These are phyloP conservation scores for Brachionus rubens DNA, from an alignment of 1,140 invertebrate genomes.

Conservation along the genomic window DNA sequence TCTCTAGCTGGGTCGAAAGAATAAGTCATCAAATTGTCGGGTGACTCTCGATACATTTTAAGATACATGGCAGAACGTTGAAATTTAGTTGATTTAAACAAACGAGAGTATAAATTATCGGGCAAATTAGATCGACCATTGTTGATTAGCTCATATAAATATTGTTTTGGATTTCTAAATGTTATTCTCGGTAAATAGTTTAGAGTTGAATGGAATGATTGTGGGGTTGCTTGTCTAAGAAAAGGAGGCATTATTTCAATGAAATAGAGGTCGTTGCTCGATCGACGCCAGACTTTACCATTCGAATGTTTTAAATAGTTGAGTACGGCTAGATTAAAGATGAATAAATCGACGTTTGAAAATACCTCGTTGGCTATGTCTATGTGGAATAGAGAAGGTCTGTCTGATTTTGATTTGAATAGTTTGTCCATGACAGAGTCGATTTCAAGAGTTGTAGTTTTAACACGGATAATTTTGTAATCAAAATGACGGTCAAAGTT, in stretches of 20 bases:
- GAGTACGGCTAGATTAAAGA: constrained; percentile 11
- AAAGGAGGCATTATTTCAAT: constrained; percentile 33
- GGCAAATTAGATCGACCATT: neutral
- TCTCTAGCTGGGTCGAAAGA: neutral
- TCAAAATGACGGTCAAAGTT: neutral
- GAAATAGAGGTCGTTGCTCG: neutral
- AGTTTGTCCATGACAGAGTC: neutral
- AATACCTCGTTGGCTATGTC: constrained; percentile 33
- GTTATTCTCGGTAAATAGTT: neutral
- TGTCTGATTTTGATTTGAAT: neutral
- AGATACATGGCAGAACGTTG: constrained; percentile 18
- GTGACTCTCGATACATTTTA: neutral
- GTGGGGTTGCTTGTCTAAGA: neutral
- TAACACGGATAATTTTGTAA: constrained; percentile 28
- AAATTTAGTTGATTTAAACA: neutral
- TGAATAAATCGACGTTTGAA: constrained; percentile 23
- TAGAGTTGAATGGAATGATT: constrained; percentile 12
- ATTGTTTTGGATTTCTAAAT: constrained; percentile 12
- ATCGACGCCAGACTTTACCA: constrained; percentile 26
- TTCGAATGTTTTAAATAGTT: constrained; percentile 14
- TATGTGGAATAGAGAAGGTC: constrained; percentile 8
- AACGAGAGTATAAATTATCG: neutral
- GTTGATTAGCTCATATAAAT: constrained; percentile 1
- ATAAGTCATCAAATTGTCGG: neutral
- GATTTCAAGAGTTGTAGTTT: neutral